Evolutionary conservation across 2,797 vertebrate genomes (phyloP).

Genomic region (Rhadinocentrus ornatus): DNA sequence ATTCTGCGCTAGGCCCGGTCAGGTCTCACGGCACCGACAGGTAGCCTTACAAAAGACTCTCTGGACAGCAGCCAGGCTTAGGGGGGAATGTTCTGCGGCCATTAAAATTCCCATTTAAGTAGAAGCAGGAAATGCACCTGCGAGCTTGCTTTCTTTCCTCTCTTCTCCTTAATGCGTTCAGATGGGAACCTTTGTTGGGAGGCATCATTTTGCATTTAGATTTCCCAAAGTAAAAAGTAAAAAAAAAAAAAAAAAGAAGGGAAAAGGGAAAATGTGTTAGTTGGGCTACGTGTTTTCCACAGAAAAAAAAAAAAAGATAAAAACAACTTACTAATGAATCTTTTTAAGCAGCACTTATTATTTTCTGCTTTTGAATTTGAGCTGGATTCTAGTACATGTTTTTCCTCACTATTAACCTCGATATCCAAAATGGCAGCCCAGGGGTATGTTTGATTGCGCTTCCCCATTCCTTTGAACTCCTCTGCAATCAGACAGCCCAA

Average conservation of each 20-base stretch:
- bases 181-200: constrained; percentile 65
- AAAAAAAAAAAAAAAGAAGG: constrained; percentile 25
- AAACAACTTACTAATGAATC: constrained; percentile 46
- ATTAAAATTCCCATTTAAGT: constrained; percentile 55
- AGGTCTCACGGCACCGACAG: constrained; percentile 25
- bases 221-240: constrained; percentile 65
- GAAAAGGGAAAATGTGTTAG: constrained; percentile 15
- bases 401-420: constrained; percentile 67
- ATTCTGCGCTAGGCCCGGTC: constrained; percentile 26
- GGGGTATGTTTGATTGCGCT: constrained; percentile 59
- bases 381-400: constrained; percentile 45
- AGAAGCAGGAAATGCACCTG: constrained; percentile 49
- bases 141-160: constrained; percentile 33
- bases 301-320: constrained; percentile 20
- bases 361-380: constrained; percentile 53
- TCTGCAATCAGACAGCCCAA: constrained; percentile 60
- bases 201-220: constrained; percentile 70
- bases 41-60: constrained; percentile 49
- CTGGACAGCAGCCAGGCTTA: constrained; percentile 60
- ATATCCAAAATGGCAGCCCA: constrained; percentile 68
- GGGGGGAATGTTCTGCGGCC: constrained; percentile 38
- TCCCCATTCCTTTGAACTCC: constrained; percentile 71
- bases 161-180: constrained; percentile 47
- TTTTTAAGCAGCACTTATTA: constrained; percentile 54
- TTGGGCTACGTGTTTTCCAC: constrained; percentile 20